A percentile compares a stretch with the other conserved stretches of the same genome.
Conservation (phyloP, 2,888 invertebrate species). For the Trileptium ribeirensis region DNA sequence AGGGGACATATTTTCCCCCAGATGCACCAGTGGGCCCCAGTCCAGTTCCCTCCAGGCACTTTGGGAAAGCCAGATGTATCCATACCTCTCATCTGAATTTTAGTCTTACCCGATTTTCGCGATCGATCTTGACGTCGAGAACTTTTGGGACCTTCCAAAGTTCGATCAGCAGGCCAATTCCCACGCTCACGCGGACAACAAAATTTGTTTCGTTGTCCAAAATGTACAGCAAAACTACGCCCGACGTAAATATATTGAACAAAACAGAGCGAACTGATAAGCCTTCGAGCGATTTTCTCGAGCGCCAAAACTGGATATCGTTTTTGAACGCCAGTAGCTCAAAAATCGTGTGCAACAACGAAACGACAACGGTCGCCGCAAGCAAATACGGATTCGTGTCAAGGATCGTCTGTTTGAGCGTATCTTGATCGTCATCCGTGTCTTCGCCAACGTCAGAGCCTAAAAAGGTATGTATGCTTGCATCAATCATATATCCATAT, state of each 20-base stretch:
- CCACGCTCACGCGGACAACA: constrained; percentile 85
- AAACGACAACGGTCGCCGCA: constrained; percentile 75
- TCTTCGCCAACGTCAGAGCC: constrained; percentile 54
- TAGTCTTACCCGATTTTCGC: constrained; percentile 56
- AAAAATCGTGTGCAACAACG: constrained; percentile 91
- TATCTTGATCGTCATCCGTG: constrained; percentile 64
- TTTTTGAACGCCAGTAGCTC: constrained; percentile 98
- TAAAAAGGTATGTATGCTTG: too few relatives aligned
- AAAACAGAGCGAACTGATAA: constrained; percentile 94
- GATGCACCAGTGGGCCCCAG: too few relatives aligned
- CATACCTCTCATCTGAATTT: too few relatives aligned
- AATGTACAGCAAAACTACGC: constrained; percentile 89
- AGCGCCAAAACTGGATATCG: constrained; percentile 99
- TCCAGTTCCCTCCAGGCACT: too few relatives aligned
- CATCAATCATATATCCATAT: too few relatives aligned
- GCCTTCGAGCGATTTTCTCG: constrained; percentile 89
- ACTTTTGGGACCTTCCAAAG: constrained; percentile 97
- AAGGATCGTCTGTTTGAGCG: constrained; percentile 71
- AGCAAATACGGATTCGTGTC: constrained; percentile 94
- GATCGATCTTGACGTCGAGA: constrained; percentile 60
- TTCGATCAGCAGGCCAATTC: constrained; percentile 88
- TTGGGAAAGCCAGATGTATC: too few relatives aligned
- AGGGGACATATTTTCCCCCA: too few relatives aligned
- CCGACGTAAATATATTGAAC: constrained; percentile 93
- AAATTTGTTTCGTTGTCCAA: constrained; percentile 97